Base-by-base conservation (phyloP, 2,797 vertebrate species). In the Cephalopachus bancanus region DNA sequence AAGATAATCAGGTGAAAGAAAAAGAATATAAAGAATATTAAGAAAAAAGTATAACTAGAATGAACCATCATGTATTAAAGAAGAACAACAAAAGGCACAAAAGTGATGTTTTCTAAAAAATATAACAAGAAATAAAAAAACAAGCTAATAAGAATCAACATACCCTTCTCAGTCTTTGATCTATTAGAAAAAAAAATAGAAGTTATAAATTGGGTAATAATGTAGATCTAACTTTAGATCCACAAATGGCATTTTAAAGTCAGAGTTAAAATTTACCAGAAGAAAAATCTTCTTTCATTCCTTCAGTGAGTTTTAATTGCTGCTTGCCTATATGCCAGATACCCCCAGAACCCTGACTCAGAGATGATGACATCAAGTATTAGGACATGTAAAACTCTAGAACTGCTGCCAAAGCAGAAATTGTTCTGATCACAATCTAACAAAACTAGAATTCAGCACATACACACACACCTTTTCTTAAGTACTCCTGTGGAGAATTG, bases 1-100 rank as follows among this genome's bases (percentile, higher is more conserved):
- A 81, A 83, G 24, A 65, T 64, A 91, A 85, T 71, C 20, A 88
- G 37, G 10, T 78, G 30, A 93, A 87, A 78, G 28, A 65, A 83
- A 20, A 64, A 76, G 30, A 59, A 28, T 26, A 83, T 3, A 20
- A 64, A 76, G 30, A 59, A 28, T 26, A 83, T 3, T 55, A 78
- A 65, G 28, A 87, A 74, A 53, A 76, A 74, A 51, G 7, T 53
- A 24, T 53, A 93, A 72, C 49, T 81, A 83, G 11, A n/a, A 64
- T 28, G 44, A 95, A 33, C 16, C 44, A 64, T 74, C 49, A 20
- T 20, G 7, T 67, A 72, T 83, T 59, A 28, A 75, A 59, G 44
- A 81, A 89, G 51, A 83, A 67, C 17, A 92, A 57, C 8, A 78
- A 84, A 72, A 53, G 60, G 53, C 67, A 71, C 5, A 26, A 26